Evolutionary conservation across 2,113 vertebrate genomes (phyloP).

Genomic region (Ibidorhyncha struthersii): DNA sequence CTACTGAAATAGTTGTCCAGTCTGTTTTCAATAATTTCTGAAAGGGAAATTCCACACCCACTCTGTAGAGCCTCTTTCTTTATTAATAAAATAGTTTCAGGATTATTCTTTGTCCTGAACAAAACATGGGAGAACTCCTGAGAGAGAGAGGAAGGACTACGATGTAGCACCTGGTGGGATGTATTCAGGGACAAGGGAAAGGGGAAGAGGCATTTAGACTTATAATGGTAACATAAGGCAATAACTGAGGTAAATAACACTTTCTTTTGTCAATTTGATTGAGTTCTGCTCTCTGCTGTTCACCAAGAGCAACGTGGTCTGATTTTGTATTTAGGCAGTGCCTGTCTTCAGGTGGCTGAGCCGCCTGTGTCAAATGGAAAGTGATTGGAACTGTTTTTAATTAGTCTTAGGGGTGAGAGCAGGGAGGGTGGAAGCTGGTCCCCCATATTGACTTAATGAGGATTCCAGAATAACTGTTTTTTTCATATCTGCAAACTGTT

Average conservation of each 20-base stretch:
- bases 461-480: background rate
- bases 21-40: background rate
- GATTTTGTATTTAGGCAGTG: too few species aligned
- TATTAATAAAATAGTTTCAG: background rate
- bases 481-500: background rate
- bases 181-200: background rate
- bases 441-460: background rate
- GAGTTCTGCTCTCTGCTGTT: background rate
- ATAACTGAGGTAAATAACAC: background rate
- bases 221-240: background rate
- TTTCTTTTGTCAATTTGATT: background rate
- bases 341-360: too few species aligned
- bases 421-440: background rate
- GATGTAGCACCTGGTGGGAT: background rate
- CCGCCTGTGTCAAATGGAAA: background rate
- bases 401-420: background rate
- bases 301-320: too few species aligned
- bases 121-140: background rate
- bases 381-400: background rate
- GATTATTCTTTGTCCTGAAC: background rate
- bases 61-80: background rate
- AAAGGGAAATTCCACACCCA: background rate
- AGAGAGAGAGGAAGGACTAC: background rate
- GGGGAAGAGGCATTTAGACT: background rate
- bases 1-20: background rate